Evolutionary conservation across 2,888 invertebrate genomes (phyloP).

Genomic region (Sipunculus nudus): DNA sequence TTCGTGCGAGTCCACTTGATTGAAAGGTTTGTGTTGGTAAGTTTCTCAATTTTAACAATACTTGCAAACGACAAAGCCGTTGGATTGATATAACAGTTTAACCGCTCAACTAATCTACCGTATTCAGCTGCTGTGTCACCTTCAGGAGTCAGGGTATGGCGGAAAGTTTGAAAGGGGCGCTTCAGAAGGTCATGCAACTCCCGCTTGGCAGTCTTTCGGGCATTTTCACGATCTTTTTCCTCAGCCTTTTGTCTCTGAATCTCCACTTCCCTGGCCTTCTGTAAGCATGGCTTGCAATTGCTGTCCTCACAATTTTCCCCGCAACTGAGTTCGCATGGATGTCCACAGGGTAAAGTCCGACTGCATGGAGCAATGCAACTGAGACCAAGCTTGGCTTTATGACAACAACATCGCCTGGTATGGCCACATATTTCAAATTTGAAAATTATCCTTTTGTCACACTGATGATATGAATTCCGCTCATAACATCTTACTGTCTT

Average conservation of each 20-base stretch:
- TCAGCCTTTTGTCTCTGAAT: not conserved
- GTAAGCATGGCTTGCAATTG: slow-evolving; percentile 13
- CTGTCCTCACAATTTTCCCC: slow-evolving; percentile 9
- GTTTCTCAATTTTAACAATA: slow-evolving; percentile 25
- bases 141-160: slow-evolving; percentile 4
- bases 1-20: slow-evolving; percentile 6
- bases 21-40: slow-evolving; percentile 13
- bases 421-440: slow-evolving; percentile 15
- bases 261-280: too few relatives aligned
- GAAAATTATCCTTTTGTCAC: not conserved
- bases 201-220: not conserved
- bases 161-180: too few relatives aligned
- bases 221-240: not conserved
- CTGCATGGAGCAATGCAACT: slow-evolving; percentile 17
- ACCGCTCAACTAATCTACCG: slow-evolving; percentile 17
- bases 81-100: slow-evolving; percentile 23
- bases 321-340: slow-evolving; percentile 21
- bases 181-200: too few relatives aligned
- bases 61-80: slow-evolving; percentile 27
- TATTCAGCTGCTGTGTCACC: slow-evolving; percentile 28
- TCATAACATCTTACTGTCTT: slow-evolving; percentile 3
- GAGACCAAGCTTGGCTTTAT: not conserved
- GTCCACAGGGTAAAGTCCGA: slow-evolving; percentile 14
- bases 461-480: not conserved
- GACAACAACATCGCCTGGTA: slow-evolving; percentile 5